A percentile compares a stretch with the other conserved stretches of the same genome.
These are phyloP conservation scores for Knipowitschia caucasica DNA, from an alignment of 2,797 vertebrate species.

Conservation along the genomic window DNA sequence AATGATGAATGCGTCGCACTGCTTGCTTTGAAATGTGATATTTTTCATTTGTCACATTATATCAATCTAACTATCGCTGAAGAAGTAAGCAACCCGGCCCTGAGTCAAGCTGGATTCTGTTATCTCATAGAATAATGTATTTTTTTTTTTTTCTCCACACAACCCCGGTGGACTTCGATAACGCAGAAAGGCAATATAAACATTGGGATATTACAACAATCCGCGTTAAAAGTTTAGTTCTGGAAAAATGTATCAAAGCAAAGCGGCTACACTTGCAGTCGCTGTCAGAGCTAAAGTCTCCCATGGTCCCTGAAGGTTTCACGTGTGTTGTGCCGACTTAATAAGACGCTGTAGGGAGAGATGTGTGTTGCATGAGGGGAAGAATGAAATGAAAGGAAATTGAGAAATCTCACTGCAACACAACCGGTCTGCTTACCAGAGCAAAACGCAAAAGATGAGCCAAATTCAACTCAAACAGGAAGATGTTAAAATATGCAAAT, in stretches of 20 bases:
- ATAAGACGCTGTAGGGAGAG: slow-evolving; percentile 34
- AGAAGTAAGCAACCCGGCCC: slow-evolving; percentile 45
- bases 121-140: slow-evolving; percentile 60
- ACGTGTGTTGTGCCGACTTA: slow-evolving; percentile 35
- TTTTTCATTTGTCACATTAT: slow-evolving; percentile 68
- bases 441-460: slow-evolving; percentile 4
- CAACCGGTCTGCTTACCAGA: slow-evolving; percentile 40
- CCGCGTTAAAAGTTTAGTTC: slow-evolving; percentile 54
- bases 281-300: slow-evolving; percentile 27
- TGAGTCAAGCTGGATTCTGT: slow-evolving; percentile 55
- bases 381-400: slow-evolving; percentile 10
- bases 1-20: slow-evolving; percentile 54
- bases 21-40: slow-evolving; percentile 53
- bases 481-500: neutral
- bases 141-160: too few relatives aligned
- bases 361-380: slow-evolving; percentile 24
- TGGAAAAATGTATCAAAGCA: slow-evolving; percentile 40
- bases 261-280: slow-evolving; percentile 16
- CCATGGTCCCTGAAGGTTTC: slow-evolving; percentile 35
- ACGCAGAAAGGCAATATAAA: slow-evolving; percentile 60
- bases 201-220: slow-evolving; percentile 61
- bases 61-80: slow-evolving; percentile 65
- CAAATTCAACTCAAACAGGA: neutral
- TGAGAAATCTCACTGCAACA: slow-evolving; percentile 43
- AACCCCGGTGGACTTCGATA: slow-evolving; percentile 63